Evolutionary conservation across 2,888 invertebrate genomes (phyloP), one percentile per base, ranked within the genome.

Genomic region (Elysia crispata): DNA sequence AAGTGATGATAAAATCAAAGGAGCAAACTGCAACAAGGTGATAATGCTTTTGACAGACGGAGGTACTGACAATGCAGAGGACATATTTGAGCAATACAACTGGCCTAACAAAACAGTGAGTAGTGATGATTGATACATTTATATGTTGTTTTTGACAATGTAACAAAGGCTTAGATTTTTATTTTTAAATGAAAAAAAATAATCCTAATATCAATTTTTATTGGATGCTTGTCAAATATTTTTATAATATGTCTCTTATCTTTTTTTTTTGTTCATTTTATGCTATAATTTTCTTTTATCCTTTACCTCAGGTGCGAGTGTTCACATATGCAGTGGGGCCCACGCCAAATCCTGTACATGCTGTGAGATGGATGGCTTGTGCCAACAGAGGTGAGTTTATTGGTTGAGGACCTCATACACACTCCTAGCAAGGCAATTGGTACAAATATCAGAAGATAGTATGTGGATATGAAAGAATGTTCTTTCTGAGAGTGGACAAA

Each of bases 41-140:
- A 92, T 94, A 62, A 93, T 94, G 91, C 87, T 94, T 70, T 91
- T 94, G 84, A 94, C 94, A 28, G 94, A 94, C 87, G 94, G 94
- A 1, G 93, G 94, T 20, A 93, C 93, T 23, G 93, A 94, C 82
- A 92, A 92, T 88, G 93, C 94, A 0, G 91, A 92, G 77, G 92
- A 92, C 1, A 91, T 93, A 31, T 88, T 94, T 81, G 87, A 92
- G 66, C 89, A 92, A 81, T 91, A 90, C 79, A 92, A 92, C 86
- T 88, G 89, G 83, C 85, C 87, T 18, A 82, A 83, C 75, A 85
- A 85, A 72, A 80, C 80, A 20, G 83, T 85, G 60, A 76, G 79
- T 67, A 11, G 1, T 41, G 8, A n/a, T 62, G n/a, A n/a, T 73
- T 30, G n/a, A 41, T 41, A 6, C 11, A 41, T 41, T 41, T 41